Evolutionary conservation across 2,113 vertebrate species (phyloP), one percentile per base, ranked within the genome.

Genomic region (Brienomyrus brachyistius): DNA sequence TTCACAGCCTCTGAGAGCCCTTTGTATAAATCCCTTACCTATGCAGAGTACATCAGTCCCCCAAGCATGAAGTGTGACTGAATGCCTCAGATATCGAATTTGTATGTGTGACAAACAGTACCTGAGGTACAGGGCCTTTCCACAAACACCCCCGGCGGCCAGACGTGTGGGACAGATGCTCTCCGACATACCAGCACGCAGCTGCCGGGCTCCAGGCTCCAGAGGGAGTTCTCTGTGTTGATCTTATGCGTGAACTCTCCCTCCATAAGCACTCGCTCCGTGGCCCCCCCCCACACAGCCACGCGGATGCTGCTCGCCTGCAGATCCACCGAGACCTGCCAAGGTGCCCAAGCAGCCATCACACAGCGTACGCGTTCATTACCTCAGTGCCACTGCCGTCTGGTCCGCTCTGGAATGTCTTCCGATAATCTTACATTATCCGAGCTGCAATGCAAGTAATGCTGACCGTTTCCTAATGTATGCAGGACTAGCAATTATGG

Each of bases 191-290:
- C 98, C 90, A 97, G 91, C 40, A 99, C 91, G 0, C 98, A 99
- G 84, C 91, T 93, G 0, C 98, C 97, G 0, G 98, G 98, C 91
- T 99, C 98, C 84, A 99, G 96, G 91, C 98, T 99, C 98, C 98
- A 99, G 11, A 99, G 94, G 0, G 98, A 99, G 91, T 95, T 97
- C 91, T 99, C 98, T 0, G 95, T 97, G 95, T 99, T 98, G 95
- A 99, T 96, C 95, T 97, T 99, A 93, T 99, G 97, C 0, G 96
- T 97, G 91, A 99, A 95, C 3, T 96, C 96, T 70, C 98, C 98
- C 87, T 98, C 97, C 96, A 99, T 95, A 89, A 99, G 95, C 0
- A 97, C 92, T 0, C 48, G 94, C 51, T 97, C 96, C 3, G 92
- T 92, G 0, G 45, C 87, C 8, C 94, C 96, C 19, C 98, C 98